Evolutionary conservation across 2,888 invertebrate species (phyloP).

Genomic region (Atherix ibis): DNA sequence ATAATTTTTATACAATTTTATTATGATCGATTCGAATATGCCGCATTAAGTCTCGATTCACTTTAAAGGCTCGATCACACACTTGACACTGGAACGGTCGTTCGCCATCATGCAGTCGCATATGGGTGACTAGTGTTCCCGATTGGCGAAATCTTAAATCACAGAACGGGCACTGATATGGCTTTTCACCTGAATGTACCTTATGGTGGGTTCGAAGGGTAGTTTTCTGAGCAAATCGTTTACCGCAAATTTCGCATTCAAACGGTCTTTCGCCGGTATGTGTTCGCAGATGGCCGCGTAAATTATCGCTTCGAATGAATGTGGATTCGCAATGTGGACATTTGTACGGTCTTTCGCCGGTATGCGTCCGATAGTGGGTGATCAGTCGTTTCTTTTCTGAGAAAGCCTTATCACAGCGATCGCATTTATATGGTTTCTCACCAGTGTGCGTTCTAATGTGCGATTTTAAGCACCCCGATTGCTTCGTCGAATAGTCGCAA

Average conservation of each 20-base stretch:
- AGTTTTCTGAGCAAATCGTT: slow-evolving; percentile 7
- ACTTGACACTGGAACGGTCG: background rate
- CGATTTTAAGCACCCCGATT: slow-evolving; percentile 8
- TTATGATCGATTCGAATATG: too few species aligned
- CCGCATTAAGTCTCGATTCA: too few species aligned
- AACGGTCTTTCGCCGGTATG: slow-evolving; percentile 9
- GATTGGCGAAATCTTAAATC: background rate
- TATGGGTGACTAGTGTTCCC: background rate
- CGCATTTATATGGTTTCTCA: slow-evolving; percentile 10
- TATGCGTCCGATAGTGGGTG: slow-evolving; percentile 9
- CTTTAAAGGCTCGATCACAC: too few species aligned
- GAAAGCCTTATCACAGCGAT: slow-evolving; percentile 7
- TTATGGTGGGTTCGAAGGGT: slow-evolving; percentile 8
- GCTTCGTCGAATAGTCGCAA: slow-evolving; percentile 10
- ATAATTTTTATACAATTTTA: too few species aligned
- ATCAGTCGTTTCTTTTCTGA: slow-evolving; percentile 7
- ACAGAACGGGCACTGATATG: slow-evolving; percentile 9
- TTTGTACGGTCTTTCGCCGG: slow-evolving; percentile 9
- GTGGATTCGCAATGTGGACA: slow-evolving; percentile 6
- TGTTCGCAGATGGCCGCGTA: slow-evolving; percentile 7
- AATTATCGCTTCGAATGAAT: slow-evolving; percentile 7
- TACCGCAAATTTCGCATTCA: slow-evolving; percentile 7
- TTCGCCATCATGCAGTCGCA: background rate
- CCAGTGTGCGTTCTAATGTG: slow-evolving; percentile 10
- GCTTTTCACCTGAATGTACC: slow-evolving; percentile 6